phyloP scores from a whole-genome alignment of 2,113 vertebrate genomes.

The Engraulis encrasicolus region DNA sequence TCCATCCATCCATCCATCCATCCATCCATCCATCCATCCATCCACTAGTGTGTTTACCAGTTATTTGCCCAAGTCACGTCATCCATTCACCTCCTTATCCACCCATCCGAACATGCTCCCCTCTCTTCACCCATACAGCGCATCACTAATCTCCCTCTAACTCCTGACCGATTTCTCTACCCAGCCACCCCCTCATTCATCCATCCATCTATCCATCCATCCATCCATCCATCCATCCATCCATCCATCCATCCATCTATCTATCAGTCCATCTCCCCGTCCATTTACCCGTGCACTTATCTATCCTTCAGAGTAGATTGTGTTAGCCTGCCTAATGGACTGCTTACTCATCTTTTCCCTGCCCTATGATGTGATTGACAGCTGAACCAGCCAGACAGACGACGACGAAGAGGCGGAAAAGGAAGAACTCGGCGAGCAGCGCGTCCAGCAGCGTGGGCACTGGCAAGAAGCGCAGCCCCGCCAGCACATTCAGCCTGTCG shows the following conservation, averaged over 20 bases:
- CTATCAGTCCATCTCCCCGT: not conserved
- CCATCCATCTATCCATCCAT: too few relatives aligned
- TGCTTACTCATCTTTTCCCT: not conserved
- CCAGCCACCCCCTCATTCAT: too few relatives aligned
- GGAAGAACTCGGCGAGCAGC: conserved; percentile 97
- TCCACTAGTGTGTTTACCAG: too few relatives aligned
- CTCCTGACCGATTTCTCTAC: too few relatives aligned
- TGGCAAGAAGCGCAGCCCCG: conserved; percentile 98
- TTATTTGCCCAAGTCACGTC: not conserved
- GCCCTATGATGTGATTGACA: conserved; percentile 56
- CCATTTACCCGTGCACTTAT: not conserved
- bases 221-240: too few relatives aligned
- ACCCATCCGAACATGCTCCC: not conserved
- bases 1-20: not conserved
- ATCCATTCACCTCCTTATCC: not conserved
- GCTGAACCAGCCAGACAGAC: conserved; percentile 95
- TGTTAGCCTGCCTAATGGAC: not conserved
- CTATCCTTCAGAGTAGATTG: not conserved
- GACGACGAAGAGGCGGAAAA: conserved; percentile 95
- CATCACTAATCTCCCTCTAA: not conserved
- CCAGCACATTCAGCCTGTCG: conserved; percentile 96
- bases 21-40: not conserved
- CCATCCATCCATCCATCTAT: too few relatives aligned
- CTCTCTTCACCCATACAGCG: not conserved
- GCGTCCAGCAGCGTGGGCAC: conserved; percentile 94